phyloP scores from a whole-genome alignment of 2,888 invertebrate species.

The Diarsia rubi region DNA sequence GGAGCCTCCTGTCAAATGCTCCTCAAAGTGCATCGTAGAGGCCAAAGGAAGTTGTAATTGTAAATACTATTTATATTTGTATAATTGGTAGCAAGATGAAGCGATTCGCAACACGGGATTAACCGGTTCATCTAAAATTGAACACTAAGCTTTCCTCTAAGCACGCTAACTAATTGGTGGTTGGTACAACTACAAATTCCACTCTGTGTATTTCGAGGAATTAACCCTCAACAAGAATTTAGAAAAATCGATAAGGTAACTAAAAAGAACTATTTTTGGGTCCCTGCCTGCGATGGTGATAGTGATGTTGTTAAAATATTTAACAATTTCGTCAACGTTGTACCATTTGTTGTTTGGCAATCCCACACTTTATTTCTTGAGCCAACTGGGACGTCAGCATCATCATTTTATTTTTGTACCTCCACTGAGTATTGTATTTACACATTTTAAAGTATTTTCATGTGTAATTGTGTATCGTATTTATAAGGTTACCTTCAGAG shows the following conservation, averaged over 20 bases:
- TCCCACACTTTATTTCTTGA: slow-evolving; percentile 53
- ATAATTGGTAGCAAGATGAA: slow-evolving; percentile 8
- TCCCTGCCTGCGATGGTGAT: background rate
- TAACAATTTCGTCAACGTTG: slow-evolving; percentile 51
- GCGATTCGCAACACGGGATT: slow-evolving; percentile 20
- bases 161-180: slow-evolving; percentile 2
- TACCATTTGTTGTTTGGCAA: slow-evolving; percentile 64
- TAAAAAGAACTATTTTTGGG: slow-evolving; percentile 12
- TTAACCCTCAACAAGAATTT: background rate
- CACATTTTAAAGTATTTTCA: slow-evolving; percentile 35
- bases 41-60: slow-evolving; percentile 58
- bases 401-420: slow-evolving; percentile 64
- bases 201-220: slow-evolving; percentile 2
- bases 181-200: slow-evolving; percentile 3
- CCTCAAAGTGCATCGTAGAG: slow-evolving; percentile 53
- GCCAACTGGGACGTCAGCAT: slow-evolving; percentile 65
- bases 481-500: slow-evolving; percentile 39
- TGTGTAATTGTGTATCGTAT: slow-evolving; percentile 4
- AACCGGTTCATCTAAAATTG: slow-evolving; percentile 6
- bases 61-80: slow-evolving; percentile 25
- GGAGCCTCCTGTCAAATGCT: slow-evolving; percentile 59
- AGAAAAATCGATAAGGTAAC: slow-evolving; percentile 2
- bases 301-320: slow-evolving; percentile 37
- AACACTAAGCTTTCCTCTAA: slow-evolving; percentile 14
- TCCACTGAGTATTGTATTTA: slow-evolving; percentile 40